Conservation (phyloP, 2,888 invertebrate species). For the Spilarctia lutea region DNA sequence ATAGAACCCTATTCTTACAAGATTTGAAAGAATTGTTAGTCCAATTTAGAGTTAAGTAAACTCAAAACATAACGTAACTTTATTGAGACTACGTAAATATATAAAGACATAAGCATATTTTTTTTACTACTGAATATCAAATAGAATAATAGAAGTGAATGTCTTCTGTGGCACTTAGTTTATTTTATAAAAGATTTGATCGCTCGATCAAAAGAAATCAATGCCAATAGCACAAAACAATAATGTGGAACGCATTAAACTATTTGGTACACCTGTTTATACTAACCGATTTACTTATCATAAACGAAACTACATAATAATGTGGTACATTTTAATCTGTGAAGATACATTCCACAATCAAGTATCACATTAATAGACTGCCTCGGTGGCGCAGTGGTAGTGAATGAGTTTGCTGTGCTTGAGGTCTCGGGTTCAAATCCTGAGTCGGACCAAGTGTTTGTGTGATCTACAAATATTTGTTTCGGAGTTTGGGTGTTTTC, state of each 20-base stretch:
- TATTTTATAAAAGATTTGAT: neutral
- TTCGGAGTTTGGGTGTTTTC: no score
- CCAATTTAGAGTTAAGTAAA: neutral
- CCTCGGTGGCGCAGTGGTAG: no score
- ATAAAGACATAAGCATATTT: neutral
- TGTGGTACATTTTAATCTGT: conserved; percentile 14
- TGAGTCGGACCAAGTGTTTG: no score
- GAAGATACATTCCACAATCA: conserved; percentile 22
- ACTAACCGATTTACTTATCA: conserved; percentile 28
- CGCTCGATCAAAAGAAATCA: neutral
- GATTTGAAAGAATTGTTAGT: no score
- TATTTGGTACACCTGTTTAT: conserved; percentile 32
- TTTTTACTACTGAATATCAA: neutral
- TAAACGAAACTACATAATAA: conserved; percentile 32
- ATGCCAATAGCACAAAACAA: neutral
- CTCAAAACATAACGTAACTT: neutral
- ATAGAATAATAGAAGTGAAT: neutral
- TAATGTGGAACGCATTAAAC: neutral
- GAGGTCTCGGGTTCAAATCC: no score
- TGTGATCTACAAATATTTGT: no score
- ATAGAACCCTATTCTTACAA: no score
- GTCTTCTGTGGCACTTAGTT: neutral
- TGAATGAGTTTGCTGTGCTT: no score
- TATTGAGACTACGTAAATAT: neutral
- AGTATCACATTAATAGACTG: neutral